A percentile compares a stretch with the other conserved stretches of the same genome.
These are phyloP conservation scores for Tachina fera DNA, from an alignment of 2,888 invertebrate species.

Conservation along the genomic window DNA sequence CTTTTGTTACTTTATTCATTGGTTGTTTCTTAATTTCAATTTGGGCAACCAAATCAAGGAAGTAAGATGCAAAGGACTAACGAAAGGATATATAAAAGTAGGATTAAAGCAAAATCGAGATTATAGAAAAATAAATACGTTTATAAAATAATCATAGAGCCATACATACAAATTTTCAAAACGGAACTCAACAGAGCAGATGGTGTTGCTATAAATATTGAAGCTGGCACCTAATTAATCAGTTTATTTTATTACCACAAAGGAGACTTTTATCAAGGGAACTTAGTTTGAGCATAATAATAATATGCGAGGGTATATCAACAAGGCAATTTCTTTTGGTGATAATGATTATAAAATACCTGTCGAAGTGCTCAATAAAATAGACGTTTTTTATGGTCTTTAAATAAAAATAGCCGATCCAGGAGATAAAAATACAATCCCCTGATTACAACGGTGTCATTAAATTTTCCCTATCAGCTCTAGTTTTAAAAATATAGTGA, in stretches of 20 bases:
- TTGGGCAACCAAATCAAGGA: neutral
- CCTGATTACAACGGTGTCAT: too few relatives aligned
- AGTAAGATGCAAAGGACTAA: neutral
- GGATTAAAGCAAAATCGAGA: neutral
- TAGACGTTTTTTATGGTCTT: too few relatives aligned
- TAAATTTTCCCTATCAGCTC: too few relatives aligned
- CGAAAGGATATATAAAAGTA: neutral
- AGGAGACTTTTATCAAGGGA: neutral
- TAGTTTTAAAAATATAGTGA: too few relatives aligned
- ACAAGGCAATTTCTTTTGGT: too few relatives aligned
- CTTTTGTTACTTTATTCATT: slow-evolving; percentile 29
- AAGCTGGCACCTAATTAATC: neutral
- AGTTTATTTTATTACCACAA: slow-evolving; percentile 22
- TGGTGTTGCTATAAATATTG: too few relatives aligned
- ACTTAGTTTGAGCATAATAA: neutral
- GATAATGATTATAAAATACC: too few relatives aligned
- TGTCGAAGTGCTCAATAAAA: too few relatives aligned
- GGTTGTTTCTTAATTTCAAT: neutral
- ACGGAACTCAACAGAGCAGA: too few relatives aligned
- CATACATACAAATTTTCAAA: neutral
- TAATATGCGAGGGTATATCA: neutral
- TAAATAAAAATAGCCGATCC: too few relatives aligned
- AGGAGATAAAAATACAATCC: too few relatives aligned
- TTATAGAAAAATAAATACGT: slow-evolving; percentile 30
- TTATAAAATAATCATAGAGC: neutral